Evolutionary conservation across 1,140 invertebrate genomes (phyloP), one percentile per base, ranked within the genome.

Genomic region (Macrocentrus cingulum): DNA sequence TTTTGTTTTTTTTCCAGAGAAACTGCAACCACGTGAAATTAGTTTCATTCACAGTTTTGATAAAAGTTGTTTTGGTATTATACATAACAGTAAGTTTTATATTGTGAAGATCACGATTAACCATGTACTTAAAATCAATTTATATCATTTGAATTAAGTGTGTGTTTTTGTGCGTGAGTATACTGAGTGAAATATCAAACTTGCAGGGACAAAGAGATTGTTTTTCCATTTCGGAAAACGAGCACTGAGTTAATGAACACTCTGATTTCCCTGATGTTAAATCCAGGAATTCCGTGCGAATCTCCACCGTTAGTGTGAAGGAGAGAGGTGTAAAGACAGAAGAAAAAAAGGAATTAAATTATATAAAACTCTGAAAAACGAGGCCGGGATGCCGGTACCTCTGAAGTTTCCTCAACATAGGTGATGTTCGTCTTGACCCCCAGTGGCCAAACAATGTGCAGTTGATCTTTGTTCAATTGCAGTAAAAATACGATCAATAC

Each of bases 401-500:
- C 90, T 78, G 88, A 84, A 71, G 91, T 93, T 74, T 94, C 92
- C 82, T 92, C 90, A 79, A 90, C 85, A 83, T 90, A 92, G 61
- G 93, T 95, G 80, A 95, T 93, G 83, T 96, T 96, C 74, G 91
- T 94, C 83, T 92, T 95, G 76, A 91, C 91, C 76, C 91, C 94
- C 70, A 94, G 86, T 69, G 91, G 94, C 94, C 93, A 97, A 80
- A 94, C 84, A 81, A 97, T 88, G 83, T 96, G 93, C 70, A 96
- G 85, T 81, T 92, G 90, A 83, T 97, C 92, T 88, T 97, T 97
- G 84, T 97, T 95, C 81, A 97, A 86, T 89, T 98, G 96, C 70
- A 98, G 90, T 80, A 98, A 90, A 83, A 98, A 95, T 72, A 98
- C 94, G 80, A 98, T 93, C 81, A 99, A 88, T 76, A 98, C 94